Conservation (phyloP, 2,888 invertebrate species). For the Nebria brevicollis region DNA sequence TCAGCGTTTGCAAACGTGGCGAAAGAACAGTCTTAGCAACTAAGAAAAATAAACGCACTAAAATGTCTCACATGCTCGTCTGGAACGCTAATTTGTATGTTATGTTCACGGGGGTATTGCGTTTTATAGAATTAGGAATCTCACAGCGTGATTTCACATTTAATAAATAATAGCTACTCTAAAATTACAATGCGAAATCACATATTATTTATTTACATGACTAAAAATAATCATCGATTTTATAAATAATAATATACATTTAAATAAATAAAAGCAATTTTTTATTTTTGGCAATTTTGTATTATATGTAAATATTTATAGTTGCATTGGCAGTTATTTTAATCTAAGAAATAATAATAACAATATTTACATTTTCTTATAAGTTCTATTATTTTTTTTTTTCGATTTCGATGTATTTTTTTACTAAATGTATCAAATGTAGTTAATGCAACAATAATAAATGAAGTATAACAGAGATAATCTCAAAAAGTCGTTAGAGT, state of each 20-base stretch:
- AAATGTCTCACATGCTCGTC: constrained; percentile 45
- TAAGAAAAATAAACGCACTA: background rate
- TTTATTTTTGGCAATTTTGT: background rate
- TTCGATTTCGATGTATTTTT: no score
- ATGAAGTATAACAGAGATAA: no score
- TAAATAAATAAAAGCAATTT: background rate
- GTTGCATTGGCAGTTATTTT: no score
- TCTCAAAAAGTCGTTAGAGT: background rate
- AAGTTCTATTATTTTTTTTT: no score
- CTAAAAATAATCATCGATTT: background rate
- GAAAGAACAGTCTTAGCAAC: constrained; percentile 6
- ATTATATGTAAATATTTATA: background rate
- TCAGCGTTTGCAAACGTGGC: constrained; percentile 24
- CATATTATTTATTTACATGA: background rate
- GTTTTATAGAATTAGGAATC: background rate
- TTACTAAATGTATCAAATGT: no score
- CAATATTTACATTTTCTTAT: no score
- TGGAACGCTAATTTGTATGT: constrained; percentile 43
- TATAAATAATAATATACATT: background rate
- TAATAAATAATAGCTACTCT: background rate
- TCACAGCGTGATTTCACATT: background rate
- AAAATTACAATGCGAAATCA: no score
- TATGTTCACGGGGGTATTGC: constrained; percentile 27
- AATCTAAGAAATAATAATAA: no score
- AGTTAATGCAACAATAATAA: no score